These are phyloP conservation scores for Psilanteris sp. DNA, from an alignment of 1,140 invertebrate genomes.

Conservation along the genomic window DNA sequence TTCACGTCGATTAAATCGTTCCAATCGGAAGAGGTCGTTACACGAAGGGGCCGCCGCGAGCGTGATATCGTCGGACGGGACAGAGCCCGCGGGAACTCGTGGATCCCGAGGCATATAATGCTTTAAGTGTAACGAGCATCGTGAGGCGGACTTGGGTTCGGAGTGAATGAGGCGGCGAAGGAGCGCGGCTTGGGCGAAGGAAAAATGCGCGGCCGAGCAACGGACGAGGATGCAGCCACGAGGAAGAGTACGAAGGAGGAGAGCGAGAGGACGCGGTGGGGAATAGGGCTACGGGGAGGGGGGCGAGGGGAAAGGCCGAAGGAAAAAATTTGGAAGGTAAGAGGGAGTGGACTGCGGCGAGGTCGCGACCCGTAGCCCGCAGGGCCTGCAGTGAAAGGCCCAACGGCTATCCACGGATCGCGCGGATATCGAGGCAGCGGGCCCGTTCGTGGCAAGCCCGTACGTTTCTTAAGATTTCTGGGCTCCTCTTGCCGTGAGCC, in stretches of 20 bases:
- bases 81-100: constrained; percentile 57
- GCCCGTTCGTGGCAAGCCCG: constrained; percentile 60
- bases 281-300: too few relatives aligned
- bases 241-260: neutral
- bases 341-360: constrained; percentile 65
- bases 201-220: constrained; percentile 56
- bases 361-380: constrained; percentile 65
- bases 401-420: constrained; percentile 74
- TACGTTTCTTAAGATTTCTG: constrained; percentile 71
- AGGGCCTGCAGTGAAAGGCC: constrained; percentile 72
- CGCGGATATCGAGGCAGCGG: constrained; percentile 63
- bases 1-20: constrained; percentile 69
- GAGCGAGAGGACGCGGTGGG: constrained; percentile 2
- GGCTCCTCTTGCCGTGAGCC: constrained; percentile 68
- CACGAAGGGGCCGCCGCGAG: constrained; percentile 62
- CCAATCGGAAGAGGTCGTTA: constrained; percentile 72
- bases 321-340: constrained; percentile 63
- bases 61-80: constrained; percentile 52
- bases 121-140: constrained; percentile 70
- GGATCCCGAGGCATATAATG: constrained; percentile 59
- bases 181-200: constrained; percentile 34
- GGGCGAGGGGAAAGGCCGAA: constrained; percentile 51
- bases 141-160: constrained; percentile 37
- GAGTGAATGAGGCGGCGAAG: constrained; percentile 52
- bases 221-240: constrained; percentile 40